Base-by-base conservation (phyloP, 92 coral and sea anemone species). In the Umimayanthus chanpuru region DNA sequence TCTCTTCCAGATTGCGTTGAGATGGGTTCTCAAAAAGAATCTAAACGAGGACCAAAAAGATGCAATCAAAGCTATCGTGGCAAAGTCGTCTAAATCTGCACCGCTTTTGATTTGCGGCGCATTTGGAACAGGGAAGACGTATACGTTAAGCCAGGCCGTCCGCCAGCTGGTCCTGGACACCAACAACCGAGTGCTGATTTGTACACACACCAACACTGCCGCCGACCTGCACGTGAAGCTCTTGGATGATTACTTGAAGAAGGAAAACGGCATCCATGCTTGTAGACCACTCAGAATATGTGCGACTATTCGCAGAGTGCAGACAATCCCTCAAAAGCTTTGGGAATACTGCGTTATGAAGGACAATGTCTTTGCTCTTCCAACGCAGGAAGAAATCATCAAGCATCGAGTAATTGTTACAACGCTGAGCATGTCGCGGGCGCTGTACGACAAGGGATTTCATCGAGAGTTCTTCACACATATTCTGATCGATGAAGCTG, bases 91-190 rank as follows among this genome's bases (percentile, higher is more conserved):
- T 36, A 56, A 61, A 26, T 72, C 93, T 14, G 77, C 92, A 1
- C 95, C 95, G 6, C 88, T 93, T 1, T 88, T 91, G 67, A 85
- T 93, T 1, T 88, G 86, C 76, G 95, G 95, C 20, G 92, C 95
- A 30, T 93, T 93, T 86, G 95, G 95, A 2, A 93, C 95, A 55
- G 95, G 95, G 5, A 93, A 93, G 86, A 93, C 95, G 41, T 86
- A 85, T 77, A 93, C 95, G 0, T 49, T 93, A 16, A 92, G 85
- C 80, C 93, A 91, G 72, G 92, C 95, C n/a, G 65, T 91, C 76
- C 87, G 85, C 49, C 87, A 85, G 2, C 30, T 93, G 47, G 76
- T 80, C 26, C 82, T 73, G 28, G 82, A 40, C 72, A 36, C 73
- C 29, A 53, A 49, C 55, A 88, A 71, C 28, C 91, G 91, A 83